A percentile compares a stretch with the other conserved stretches of the same genome.
Evolutionary conservation across 2,888 invertebrate genomes (phyloP).

Genomic region (Busseola fusca): DNA sequence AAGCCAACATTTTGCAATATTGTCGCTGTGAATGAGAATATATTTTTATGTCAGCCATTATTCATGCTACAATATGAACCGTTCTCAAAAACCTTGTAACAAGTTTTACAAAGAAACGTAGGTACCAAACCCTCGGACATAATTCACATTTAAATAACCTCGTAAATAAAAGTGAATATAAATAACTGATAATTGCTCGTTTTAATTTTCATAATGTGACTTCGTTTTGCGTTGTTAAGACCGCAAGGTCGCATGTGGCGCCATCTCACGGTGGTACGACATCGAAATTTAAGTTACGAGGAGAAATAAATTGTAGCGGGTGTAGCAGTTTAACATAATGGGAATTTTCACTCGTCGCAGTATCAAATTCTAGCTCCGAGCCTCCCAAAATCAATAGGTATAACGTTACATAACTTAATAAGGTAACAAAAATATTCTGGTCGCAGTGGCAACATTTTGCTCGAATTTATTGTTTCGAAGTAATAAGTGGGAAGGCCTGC

Average conservation of each 20-base stretch:
- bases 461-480: slow-evolving; percentile 47
- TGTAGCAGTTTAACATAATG: slow-evolving; percentile 43
- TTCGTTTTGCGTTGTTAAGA: slow-evolving; percentile 54
- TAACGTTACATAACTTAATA: slow-evolving; percentile 45
- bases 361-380: slow-evolving; percentile 21
- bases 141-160: slow-evolving; percentile 45
- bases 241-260: slow-evolving; percentile 65
- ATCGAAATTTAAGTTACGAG: slow-evolving; percentile 54
- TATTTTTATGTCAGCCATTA: slow-evolving; percentile 53
- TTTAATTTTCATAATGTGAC: slow-evolving; percentile 68
- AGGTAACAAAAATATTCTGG: slow-evolving; percentile 39
- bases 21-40: slow-evolving; percentile 55
- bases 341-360: slow-evolving; percentile 38
- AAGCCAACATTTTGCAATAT: slow-evolving; percentile 50
- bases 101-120: slow-evolving; percentile 53
- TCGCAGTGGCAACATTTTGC: slow-evolving; percentile 45
- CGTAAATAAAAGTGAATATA: slow-evolving; percentile 49
- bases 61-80: slow-evolving; percentile 38
- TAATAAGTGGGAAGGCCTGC: slow-evolving; percentile 44
- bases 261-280: slow-evolving; percentile 71
- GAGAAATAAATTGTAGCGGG: slow-evolving; percentile 32
- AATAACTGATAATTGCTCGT: slow-evolving; percentile 52
- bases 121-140: slow-evolving; percentile 26
- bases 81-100: slow-evolving; percentile 50
- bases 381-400: slow-evolving; percentile 44